These are phyloP conservation scores for Eptesicus fuscus DNA, from an alignment of 2,113 vertebrate genomes.

Conservation along the genomic window DNA sequence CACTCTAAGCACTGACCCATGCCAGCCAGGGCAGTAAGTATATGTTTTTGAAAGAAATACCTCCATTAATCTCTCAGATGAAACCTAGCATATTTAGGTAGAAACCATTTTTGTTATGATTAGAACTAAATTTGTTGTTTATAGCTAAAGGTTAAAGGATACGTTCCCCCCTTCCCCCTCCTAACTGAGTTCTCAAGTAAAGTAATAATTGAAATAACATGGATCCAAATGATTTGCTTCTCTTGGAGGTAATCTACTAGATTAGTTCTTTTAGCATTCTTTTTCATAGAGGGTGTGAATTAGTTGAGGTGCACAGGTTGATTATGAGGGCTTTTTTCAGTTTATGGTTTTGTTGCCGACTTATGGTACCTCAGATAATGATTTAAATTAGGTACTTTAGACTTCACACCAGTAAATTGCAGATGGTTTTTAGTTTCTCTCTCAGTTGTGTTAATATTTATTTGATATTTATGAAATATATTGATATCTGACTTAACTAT, in stretches of 20 bases:
- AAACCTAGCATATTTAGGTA: background rate
- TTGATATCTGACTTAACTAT: background rate
- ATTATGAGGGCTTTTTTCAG: background rate
- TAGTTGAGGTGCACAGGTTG: background rate
- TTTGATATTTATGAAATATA: conserved; percentile 19
- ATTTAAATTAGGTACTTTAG: conserved; percentile 11
- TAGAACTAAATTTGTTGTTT: conserved; percentile 1
- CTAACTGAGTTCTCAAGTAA: background rate
- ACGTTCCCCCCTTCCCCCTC: too few species aligned
- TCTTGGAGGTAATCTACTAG: background rate
- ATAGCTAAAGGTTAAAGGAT: conserved; percentile 10
- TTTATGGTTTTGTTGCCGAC: background rate
- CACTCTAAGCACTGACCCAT: too few species aligned
- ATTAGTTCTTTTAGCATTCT: background rate
- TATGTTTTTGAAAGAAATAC: background rate
- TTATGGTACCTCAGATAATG: background rate
- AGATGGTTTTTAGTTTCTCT: background rate
- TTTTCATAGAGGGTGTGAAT: background rate
- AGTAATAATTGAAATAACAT: background rate
- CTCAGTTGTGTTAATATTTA: background rate
- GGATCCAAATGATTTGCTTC: background rate
- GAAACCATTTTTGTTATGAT: conserved; percentile 2
- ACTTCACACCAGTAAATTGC: conserved; percentile 11
- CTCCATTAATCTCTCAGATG: background rate
- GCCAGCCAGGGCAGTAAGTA: background rate